Base-by-base conservation (phyloP, 2,797 vertebrate species). In the Cuniculus paca region DNA sequence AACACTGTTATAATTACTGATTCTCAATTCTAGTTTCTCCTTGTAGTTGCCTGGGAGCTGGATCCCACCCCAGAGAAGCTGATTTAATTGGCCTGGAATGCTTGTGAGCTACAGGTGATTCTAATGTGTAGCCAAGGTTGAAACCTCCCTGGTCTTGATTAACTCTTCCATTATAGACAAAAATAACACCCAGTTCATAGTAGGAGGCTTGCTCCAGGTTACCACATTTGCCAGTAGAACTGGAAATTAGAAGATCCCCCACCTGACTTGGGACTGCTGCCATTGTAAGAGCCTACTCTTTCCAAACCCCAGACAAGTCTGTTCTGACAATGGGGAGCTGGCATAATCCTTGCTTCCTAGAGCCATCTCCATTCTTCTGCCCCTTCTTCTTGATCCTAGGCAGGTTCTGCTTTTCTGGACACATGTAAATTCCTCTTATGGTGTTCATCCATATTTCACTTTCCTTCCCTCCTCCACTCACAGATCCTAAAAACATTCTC, bases 281-380 rank as follows among this genome's bases (percentile, higher is more conserved):
- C 12, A 10, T 39, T 58, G 0, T 26, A 0, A 8, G 39, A 79
- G 13, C 17, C 22, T 17, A 7, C 16, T 14, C 48, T 74, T 74
- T 36, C 34, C 45, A 22, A 31, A 77, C 31, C 24, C 16, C 54
- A 74, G 45, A 3, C 14, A 17, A 17, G 17, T 68, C 65, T n/a
- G 2, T 54, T 78, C 28, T 26, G 2, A 39, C 0, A 0, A 1
- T 2, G 5, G 39, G 31, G 7, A 86, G 11, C 8, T 16, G 70
- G 12, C 31, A 4, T 56, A 7, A 34, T n/a, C 54, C 48, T 81
- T 84, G 26, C 26, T 45, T 48, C 31, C n/a, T 7, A 10, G 24
- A 24, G 34, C 19, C 5, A 1, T 31, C 63, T 75, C 50, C 31
- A 45, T 24, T 52, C 26, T 54, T 34, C 45, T 74, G 54, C 24